Conservation (phyloP, 2,888 invertebrate genomes). For the Acanthosepion lycidas region DNA sequence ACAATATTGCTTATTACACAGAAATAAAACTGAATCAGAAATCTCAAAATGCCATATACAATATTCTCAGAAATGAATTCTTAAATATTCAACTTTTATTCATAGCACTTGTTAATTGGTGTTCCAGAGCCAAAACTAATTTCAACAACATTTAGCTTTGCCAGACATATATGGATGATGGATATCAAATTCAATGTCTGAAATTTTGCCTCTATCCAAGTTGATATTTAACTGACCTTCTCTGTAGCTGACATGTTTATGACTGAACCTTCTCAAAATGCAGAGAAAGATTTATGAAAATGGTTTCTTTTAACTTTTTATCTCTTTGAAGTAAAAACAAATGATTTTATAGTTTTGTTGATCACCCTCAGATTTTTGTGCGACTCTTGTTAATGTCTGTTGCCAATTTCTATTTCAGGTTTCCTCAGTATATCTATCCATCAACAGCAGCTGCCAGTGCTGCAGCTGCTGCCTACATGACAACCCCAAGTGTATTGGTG, state of each 20-base stretch:
- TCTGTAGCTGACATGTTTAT: not conserved
- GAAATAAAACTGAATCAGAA: not conserved
- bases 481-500: slow-evolving; percentile 57
- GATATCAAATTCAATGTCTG: not conserved
- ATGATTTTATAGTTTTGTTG: not conserved
- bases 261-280: too few relatives aligned
- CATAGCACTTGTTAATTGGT: not conserved
- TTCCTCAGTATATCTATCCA: slow-evolving; percentile 67
- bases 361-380: not conserved
- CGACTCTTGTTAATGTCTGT: not conserved
- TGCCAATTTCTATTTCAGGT: slow-evolving; percentile 57
- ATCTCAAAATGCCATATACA: not conserved
- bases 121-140: too few relatives aligned
- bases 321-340: not conserved
- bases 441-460: slow-evolving; percentile 53
- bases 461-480: slow-evolving; percentile 47
- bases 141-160: not conserved
- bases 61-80: not conserved
- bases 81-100: not conserved
- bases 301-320: not conserved
- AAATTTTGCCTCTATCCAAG: not conserved
- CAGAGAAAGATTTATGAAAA: too few relatives aligned
- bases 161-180: not conserved
- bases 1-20: not conserved
- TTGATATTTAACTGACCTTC: not conserved